Evolutionary conservation across 2,113 vertebrate genomes (phyloP).

Genomic region (Hippocampus mohnikei): DNA sequence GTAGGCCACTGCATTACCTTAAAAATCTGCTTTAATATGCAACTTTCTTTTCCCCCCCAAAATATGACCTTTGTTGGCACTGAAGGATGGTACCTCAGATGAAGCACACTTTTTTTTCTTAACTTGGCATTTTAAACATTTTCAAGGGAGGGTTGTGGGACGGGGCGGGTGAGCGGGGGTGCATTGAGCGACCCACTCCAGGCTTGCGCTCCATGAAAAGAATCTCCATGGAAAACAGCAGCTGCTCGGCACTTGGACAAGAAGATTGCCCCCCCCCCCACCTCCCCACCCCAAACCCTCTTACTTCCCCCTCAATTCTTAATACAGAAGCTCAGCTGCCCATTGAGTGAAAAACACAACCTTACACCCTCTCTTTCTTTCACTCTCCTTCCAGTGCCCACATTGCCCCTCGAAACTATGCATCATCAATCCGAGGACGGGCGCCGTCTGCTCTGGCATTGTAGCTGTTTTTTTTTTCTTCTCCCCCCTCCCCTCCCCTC

Average conservation of each 20-base stretch:
- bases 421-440: conserved; percentile 54
- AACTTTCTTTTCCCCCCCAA: conserved; percentile 6
- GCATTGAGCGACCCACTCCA: conserved; percentile 60
- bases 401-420: conserved; percentile 57
- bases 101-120: conserved; percentile 19
- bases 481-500: neutral
- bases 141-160: conserved; percentile 16
- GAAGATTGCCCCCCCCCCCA: conserved; percentile 67
- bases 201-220: conserved; percentile 62
- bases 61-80: conserved; percentile 40
- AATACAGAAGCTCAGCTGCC: conserved; percentile 72
- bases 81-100: conserved; percentile 20
- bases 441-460: conserved; percentile 42
- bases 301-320: conserved; percentile 13
- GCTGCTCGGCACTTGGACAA: conserved; percentile 74
- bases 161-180: conserved; percentile 20
- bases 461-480: conserved; percentile 51
- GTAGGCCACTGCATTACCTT: neutral
- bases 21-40: neutral
- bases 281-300: conserved; percentile 4
- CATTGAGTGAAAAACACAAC: conserved; percentile 63
- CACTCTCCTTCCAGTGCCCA: conserved; percentile 43
- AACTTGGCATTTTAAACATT: conserved; percentile 49
- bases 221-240: conserved; percentile 65
- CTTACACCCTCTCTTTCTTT: conserved; percentile 45